A percentile compares a stretch with the other conserved stretches of the same genome.
Conservation (phyloP, 2,797 vertebrate species). For the Oryzias sinensis region DNA sequence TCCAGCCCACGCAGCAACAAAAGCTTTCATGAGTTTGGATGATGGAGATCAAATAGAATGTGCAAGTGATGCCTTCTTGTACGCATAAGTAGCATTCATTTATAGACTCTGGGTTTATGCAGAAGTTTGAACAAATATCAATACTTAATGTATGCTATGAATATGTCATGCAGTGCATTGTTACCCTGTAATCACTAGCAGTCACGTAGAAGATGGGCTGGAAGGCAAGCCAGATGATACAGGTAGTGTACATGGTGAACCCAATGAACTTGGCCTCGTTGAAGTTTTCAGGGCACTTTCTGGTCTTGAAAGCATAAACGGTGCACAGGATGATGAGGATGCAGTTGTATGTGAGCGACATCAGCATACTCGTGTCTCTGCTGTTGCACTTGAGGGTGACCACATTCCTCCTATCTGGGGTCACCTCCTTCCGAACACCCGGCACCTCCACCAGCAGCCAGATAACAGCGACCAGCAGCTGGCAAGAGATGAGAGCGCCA, state of each 20-base stretch:
- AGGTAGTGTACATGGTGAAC: slow-evolving; percentile 99
- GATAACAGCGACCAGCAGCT: slow-evolving; percentile 88
- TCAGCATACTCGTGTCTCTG: slow-evolving; percentile 93
- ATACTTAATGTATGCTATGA: too few species aligned
- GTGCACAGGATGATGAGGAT: slow-evolving; percentile 96
- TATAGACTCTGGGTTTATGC: slow-evolving; percentile 26
- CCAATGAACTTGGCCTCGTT: slow-evolving; percentile 99
- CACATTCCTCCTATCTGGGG: slow-evolving; percentile 88
- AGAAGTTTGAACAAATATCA: slow-evolving; percentile 5
- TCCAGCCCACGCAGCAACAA: slow-evolving; percentile 52
- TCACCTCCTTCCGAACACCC: slow-evolving; percentile 91
- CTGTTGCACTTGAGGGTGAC: slow-evolving; percentile 96
- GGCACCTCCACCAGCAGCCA: slow-evolving; percentile 94
- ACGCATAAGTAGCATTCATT: slow-evolving; percentile 36
- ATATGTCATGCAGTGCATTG: slow-evolving; percentile 20
- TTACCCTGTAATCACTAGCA: slow-evolving; percentile 97
- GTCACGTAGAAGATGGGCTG: slow-evolving; percentile 99
- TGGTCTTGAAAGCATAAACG: slow-evolving; percentile 97
- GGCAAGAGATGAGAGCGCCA: slow-evolving; percentile 92
- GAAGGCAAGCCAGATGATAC: slow-evolving; percentile 99
- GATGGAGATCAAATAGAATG: slow-evolving; percentile 66
- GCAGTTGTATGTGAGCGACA: slow-evolving; percentile 95
- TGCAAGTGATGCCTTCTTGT: slow-evolving; percentile 41
- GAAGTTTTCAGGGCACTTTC: slow-evolving; percentile 98
- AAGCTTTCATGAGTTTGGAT: slow-evolving; percentile 45